A percentile compares a stretch with the other conserved stretches of the same genome.
Conservation (phyloP, 2,888 invertebrate genomes). For the Oscheius sp. region DNA sequence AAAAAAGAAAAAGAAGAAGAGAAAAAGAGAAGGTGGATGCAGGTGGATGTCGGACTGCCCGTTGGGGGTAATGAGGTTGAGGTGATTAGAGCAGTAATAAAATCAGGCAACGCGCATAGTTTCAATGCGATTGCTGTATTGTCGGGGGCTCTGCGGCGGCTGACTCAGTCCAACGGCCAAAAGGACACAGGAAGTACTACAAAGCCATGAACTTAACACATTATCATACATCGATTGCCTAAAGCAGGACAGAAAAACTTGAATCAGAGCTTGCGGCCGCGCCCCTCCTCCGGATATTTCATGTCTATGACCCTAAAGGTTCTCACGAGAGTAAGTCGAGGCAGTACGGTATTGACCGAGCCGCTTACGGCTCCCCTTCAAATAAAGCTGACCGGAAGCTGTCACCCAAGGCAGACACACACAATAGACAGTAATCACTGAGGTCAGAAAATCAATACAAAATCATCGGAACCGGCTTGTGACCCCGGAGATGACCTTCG, state of each 20-base stretch:
- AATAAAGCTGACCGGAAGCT: slow-evolving; percentile 36
- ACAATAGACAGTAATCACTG: slow-evolving; percentile 11
- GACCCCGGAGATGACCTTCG: slow-evolving; percentile 25
- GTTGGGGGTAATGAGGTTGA: slow-evolving; percentile 35
- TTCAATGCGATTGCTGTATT: slow-evolving; percentile 31
- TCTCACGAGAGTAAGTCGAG: background rate
- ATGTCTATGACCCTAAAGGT: too few relatives aligned
- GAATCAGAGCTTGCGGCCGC: slow-evolving; percentile 20
- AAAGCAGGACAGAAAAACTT: slow-evolving; percentile 30
- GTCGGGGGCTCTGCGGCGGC: background rate
- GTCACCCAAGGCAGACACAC: slow-evolving; percentile 21
- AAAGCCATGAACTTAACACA: too few relatives aligned
- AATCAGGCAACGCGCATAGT: slow-evolving; percentile 35
- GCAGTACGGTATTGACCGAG: slow-evolving; percentile 27
- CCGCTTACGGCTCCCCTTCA: slow-evolving; percentile 28
- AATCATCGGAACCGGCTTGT: slow-evolving; percentile 9
- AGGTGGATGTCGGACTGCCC: slow-evolving; percentile 4
- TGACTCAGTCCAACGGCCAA: slow-evolving; percentile 18
- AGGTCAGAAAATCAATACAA: slow-evolving; percentile 37
- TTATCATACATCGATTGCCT: slow-evolving; percentile 1
- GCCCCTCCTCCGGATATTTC: background rate
- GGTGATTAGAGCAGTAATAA: slow-evolving; percentile 32
- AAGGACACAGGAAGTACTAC: slow-evolving; percentile 34
- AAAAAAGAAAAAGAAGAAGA: background rate
- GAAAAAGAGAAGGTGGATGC: background rate